A percentile compares a stretch with the other conserved stretches of the same genome.
phyloP scores from a whole-genome alignment of 2,797 vertebrate genomes.

The Pogoniulus pusillus region DNA sequence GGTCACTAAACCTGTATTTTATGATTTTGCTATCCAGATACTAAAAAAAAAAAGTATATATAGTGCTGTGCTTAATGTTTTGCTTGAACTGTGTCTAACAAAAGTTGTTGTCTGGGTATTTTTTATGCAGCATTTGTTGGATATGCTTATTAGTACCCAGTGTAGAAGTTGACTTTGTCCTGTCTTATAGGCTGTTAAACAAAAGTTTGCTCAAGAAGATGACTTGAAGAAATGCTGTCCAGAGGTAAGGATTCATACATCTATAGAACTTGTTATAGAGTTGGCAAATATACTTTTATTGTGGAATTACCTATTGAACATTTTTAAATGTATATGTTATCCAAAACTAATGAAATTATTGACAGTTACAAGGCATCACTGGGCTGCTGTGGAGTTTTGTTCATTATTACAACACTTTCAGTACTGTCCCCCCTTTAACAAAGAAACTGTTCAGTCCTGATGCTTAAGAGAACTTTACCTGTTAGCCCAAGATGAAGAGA shows the following conservation, averaged over 20 bases:
- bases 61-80: not conserved
- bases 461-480: not conserved
- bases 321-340: not conserved
- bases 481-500: not conserved
- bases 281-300: not conserved
- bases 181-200: slow-evolving; percentile 72
- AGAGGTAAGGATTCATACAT: slow-evolving; percentile 65
- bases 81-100: not conserved
- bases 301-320: not conserved
- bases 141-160: not conserved
- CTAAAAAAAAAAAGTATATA: not conserved
- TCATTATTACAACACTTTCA: not conserved
- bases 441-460: not conserved
- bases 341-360: not conserved
- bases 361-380: not conserved
- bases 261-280: not conserved
- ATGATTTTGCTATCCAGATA: not conserved
- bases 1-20: not conserved
- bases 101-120: not conserved
- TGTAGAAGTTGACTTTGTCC: not conserved
- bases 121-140: not conserved
- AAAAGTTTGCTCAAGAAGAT: slow-evolving; percentile 42
- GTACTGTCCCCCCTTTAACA: not conserved
- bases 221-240: slow-evolving; percentile 21
- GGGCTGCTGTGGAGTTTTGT: not conserved